Base-by-base conservation (phyloP, 1,140 invertebrate species). In the Brachionus calyciflorus region DNA sequence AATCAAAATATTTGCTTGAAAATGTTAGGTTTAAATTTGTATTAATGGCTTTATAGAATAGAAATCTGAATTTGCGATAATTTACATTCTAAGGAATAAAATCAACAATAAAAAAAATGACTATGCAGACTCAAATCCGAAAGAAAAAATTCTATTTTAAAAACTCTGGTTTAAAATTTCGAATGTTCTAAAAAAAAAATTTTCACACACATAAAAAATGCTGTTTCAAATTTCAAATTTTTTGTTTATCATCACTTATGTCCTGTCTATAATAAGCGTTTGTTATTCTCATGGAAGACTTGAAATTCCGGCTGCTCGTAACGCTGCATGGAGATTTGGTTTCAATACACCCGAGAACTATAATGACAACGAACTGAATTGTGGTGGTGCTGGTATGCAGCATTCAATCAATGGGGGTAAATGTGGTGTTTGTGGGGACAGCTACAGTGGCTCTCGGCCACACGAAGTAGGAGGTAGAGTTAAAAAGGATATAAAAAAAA, bases 251-350 rank as follows among this genome's bases (percentile, higher is more conserved):
- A 26, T 46, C 14, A 12, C 24, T 9, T 49, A 26, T 70, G n/a
- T 70, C 3, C 10, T 70, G 65, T 21, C 37, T 12, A 12, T 60
- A 33, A 28, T 60, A 14, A 53, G 53, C 21, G 49, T 48, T 44
- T 78, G 78, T 7, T 80, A 84, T 28, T 90, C 91, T 6, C 93
- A 96, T 85, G 91, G 90, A 9, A 88, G 89, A 83, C 82, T 91
- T 80, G 92, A 94, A 90, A 91, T 95, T 82, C 93, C 93, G 0
- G 93, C 93, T 1, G 89, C 92, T 0, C 88, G 93, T 19, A 94
- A 95, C 85, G 90, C 90, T 19, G 93, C 94, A 91, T 96, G 93
- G 93, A 86, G 93, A 57, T 92, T 93, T 81, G 93, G 93, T 1
- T 96, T 91, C 84, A 90, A 91, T 1, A 94, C 93, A 86, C 92